Evolutionary conservation across 1,140 invertebrate genomes (phyloP), one percentile per base, ranked within the genome.

Genomic region (Bemisia tabaci): DNA sequence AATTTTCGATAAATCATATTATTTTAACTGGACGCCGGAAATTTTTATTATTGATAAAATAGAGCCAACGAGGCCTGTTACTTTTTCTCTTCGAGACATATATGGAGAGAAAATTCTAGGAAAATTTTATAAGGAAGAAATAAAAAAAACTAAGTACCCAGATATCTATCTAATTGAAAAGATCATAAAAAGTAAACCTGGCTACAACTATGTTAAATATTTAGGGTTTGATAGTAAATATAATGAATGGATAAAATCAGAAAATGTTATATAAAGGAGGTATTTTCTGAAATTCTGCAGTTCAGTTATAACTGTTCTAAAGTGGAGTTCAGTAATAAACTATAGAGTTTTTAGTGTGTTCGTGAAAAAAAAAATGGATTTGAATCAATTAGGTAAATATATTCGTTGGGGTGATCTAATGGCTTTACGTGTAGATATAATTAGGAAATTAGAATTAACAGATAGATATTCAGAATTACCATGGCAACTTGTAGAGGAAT

Each of bases 21-120:
- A 65, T 26, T 69, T 74, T 33, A 74, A 73, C 63, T 75, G 71
- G 70, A 68, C 71, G 21, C 73, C 68, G 59, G 74, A 75, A 71
- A 64, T 73, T 59, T 74, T 75, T 70, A 69, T 22, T 59, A 72
- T 74, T 67, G 63, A 59, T 12, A 70, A 70, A 67, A 58, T 72
- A 9, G 24, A 61, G 24, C 5, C 9, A 22, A 61, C 60, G 24
- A 9, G 5, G 5, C 60, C 60, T 9, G 60, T 61, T 9, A 61
- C 60, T 5, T 61, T 11, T 61, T 22, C 22, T 21, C 9, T 63
- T 11, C 2, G 22, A 63, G 62, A 63, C 12, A 12, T 24, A 11
- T 5, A 27, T 63, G 62, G 23, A 2, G 25, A 26, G 22, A 2
- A 26, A 22, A 61, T 61, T 11, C n/a, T 24, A 5, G 60, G 60